Conservation (phyloP, 1,140 invertebrate genomes). For the Hylyphantes graminicola region DNA sequence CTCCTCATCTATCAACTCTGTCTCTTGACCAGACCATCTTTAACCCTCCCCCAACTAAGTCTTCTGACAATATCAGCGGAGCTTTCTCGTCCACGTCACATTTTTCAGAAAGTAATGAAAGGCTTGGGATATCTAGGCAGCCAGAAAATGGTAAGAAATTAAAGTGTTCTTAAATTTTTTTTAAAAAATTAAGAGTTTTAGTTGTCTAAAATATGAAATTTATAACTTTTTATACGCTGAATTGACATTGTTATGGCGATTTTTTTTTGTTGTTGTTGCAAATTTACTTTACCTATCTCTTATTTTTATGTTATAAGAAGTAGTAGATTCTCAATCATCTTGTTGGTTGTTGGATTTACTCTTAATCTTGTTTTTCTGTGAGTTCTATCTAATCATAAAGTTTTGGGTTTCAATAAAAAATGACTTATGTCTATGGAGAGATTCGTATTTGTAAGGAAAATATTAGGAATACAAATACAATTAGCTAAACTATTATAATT, state of each 20-base stretch:
- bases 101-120: conserved; percentile 68
- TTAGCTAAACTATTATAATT: too few species aligned
- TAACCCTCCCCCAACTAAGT: conserved; percentile 70
- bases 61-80: conserved; percentile 64
- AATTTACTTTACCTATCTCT: neutral
- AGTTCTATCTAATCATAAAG: too few species aligned
- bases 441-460: too few species aligned
- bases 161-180: neutral
- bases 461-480: too few species aligned
- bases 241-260: neutral
- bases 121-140: conserved; percentile 64
- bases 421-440: too few species aligned
- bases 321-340: too few species aligned
- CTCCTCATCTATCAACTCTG: conserved; percentile 84
- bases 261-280: neutral
- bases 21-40: conserved; percentile 83
- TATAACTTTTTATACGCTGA: neutral
- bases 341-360: too few species aligned
- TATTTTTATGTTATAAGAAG: neutral
- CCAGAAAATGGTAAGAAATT: conserved; percentile 13
- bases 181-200: neutral
- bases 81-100: conserved; percentile 74
- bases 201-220: neutral
- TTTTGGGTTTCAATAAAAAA: too few species aligned
- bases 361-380: too few species aligned